Evolutionary conservation across 2,113 vertebrate genomes (phyloP).

Genomic region (Oryzias woworae): DNA sequence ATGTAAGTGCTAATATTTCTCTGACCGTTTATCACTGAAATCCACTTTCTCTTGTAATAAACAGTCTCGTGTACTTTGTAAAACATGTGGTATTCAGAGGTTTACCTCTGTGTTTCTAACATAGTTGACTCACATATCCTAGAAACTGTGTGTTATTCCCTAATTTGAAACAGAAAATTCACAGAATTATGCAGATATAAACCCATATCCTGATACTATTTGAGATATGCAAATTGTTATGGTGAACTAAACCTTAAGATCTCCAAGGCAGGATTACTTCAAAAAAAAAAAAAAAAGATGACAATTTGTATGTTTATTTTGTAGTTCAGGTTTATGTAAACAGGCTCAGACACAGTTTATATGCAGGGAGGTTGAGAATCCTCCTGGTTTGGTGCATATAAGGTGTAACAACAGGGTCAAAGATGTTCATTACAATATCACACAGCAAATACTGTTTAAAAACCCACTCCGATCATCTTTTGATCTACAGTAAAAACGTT

Average conservation of each 20-base stretch:
- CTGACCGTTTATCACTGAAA: conserved; percentile 1
- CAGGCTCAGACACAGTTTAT: background rate
- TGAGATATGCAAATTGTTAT: background rate
- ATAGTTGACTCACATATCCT: background rate
- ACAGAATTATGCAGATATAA: background rate
- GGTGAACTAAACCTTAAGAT: background rate
- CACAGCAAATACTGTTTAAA: too few species aligned
- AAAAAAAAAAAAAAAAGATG: too few species aligned
- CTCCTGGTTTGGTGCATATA: background rate
- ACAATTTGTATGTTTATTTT: background rate
- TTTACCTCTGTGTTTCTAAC: background rate
- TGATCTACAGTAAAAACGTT: too few species aligned
- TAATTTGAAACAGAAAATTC: background rate
- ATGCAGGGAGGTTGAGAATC: background rate
- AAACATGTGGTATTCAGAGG: background rate
- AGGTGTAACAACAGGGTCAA: too few species aligned
- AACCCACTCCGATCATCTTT: too few species aligned
- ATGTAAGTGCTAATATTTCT: background rate
- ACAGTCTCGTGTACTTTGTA: background rate
- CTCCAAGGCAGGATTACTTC: background rate
- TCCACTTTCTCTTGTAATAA: conserved; percentile 7
- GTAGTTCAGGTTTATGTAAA: background rate
- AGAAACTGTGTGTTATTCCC: background rate
- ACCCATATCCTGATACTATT: background rate
- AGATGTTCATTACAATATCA: too few species aligned